Conservation (phyloP, 2,888 invertebrate genomes). For the Sinotaia quadrata region DNA sequence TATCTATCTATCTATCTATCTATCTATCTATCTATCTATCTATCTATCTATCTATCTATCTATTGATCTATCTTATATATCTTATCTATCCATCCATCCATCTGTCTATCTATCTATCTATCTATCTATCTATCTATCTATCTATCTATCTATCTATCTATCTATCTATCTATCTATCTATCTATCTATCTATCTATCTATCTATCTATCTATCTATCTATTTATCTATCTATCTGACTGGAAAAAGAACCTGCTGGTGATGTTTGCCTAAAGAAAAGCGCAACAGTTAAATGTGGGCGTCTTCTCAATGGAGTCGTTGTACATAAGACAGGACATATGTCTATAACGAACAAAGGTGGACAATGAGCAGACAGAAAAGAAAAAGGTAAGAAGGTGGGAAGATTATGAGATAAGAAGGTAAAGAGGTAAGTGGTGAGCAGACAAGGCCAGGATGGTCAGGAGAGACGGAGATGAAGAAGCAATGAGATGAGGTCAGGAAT, state of each 20-base stretch:
- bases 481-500: not conserved
- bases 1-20: constrained; percentile 2
- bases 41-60: not conserved
- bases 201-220: not conserved
- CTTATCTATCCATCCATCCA: not conserved
- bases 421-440: not conserved
- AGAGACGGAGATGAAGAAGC: not conserved
- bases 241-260: too few species aligned
- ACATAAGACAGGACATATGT: too few species aligned
- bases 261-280: too few species aligned
- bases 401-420: not conserved
- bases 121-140: not conserved
- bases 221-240: not conserved
- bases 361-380: not conserved
- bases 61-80: not conserved
- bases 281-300: too few species aligned
- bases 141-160: not conserved
- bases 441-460: not conserved
- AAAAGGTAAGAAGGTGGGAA: not conserved
- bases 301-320: too few species aligned
- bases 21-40: not conserved
- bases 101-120: constrained; percentile 4
- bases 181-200: constrained; percentile 7
- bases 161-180: constrained; percentile 1
- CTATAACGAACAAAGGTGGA: not conserved